A percentile compares a stretch with the other conserved stretches of the same genome.
phyloP scores from a whole-genome alignment of 2,888 invertebrate species.

The Amiota minor region DNA sequence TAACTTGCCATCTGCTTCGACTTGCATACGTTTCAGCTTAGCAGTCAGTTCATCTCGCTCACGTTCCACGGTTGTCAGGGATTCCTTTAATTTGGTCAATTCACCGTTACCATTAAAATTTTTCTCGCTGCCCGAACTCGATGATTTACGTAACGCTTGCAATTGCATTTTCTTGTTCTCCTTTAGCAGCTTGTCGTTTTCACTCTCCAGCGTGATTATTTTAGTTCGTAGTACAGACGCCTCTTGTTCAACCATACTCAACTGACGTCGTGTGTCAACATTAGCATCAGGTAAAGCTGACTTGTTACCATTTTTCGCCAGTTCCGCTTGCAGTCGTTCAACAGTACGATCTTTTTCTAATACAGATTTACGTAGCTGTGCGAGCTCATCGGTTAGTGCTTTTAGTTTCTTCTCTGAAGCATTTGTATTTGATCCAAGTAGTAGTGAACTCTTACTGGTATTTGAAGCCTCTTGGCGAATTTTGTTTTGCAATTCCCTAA shows the following conservation, averaged over 20 bases:
- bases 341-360: constrained; percentile 88
- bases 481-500: constrained; percentile 85
- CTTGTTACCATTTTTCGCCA: constrained; percentile 65
- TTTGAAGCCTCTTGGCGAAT: constrained; percentile 66
- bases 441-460: constrained; percentile 45
- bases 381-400: constrained; percentile 83
- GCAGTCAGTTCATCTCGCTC: constrained; percentile 80
- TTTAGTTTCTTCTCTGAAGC: constrained; percentile 71
- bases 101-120: constrained; percentile 72
- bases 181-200: constrained; percentile 82
- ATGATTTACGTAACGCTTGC: constrained; percentile 74
- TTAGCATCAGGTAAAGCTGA: constrained; percentile 73
- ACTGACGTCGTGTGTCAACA: constrained; percentile 82
- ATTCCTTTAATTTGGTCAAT: constrained; percentile 76
- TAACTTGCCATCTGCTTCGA: constrained; percentile 79
- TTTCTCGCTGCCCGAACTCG: constrained; percentile 53
- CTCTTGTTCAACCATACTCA: constrained; percentile 86
- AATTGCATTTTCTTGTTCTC: constrained; percentile 83
- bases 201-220: constrained; percentile 80
- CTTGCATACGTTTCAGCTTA: constrained; percentile 79
- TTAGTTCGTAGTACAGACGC: constrained; percentile 80
- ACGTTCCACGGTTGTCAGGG: constrained; percentile 76
- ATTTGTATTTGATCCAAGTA: constrained; percentile 49
- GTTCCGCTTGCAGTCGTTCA: constrained; percentile 83
- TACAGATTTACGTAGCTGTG: constrained; percentile 82